These are phyloP conservation scores for Halocaridina rubra DNA, from an alignment of 2,888 invertebrate genomes.

Conservation along the genomic window DNA sequence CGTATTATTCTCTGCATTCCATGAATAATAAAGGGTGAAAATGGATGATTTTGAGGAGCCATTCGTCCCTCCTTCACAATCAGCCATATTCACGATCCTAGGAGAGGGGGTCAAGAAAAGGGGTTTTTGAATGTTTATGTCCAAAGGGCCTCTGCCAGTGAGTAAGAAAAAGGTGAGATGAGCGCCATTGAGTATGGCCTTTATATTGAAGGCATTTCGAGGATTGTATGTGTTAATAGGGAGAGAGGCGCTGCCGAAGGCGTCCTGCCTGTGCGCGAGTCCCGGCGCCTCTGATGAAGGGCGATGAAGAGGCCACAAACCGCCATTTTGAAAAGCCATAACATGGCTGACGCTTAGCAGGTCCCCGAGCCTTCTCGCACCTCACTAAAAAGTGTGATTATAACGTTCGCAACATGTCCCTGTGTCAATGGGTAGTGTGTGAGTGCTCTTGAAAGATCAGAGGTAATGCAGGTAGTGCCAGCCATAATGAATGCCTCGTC, in stretches of 20 bases:
- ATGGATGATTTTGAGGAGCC: too few relatives aligned
- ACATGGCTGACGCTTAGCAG: conserved; percentile 52
- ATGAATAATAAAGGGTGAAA: background rate
- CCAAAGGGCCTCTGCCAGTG: too few relatives aligned
- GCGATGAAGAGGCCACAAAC: background rate
- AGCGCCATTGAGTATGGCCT: too few relatives aligned
- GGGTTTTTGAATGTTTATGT: too few relatives aligned
- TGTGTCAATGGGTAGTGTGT: background rate
- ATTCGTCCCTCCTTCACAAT: too few relatives aligned
- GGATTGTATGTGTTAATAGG: background rate
- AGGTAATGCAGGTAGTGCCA: background rate
- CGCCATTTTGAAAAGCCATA: conserved; percentile 58
- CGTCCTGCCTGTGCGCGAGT: conserved; percentile 46
- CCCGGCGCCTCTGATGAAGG: conserved; percentile 37
- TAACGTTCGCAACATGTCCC: conserved; percentile 11
- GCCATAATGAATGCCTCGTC: background rate
- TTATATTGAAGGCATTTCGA: background rate
- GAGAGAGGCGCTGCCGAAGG: conserved; percentile 27
- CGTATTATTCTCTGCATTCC: background rate
- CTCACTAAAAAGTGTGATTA: conserved; percentile 50
- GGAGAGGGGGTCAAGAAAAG: too few relatives aligned
- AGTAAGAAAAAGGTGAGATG: too few relatives aligned
- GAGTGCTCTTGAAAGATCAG: conserved; percentile 5
- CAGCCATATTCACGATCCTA: too few relatives aligned
- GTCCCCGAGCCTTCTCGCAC: conserved; percentile 37